phyloP scores from a whole-genome alignment of 1,140 invertebrate species.

The Trichomalopsis sarcophagae region DNA sequence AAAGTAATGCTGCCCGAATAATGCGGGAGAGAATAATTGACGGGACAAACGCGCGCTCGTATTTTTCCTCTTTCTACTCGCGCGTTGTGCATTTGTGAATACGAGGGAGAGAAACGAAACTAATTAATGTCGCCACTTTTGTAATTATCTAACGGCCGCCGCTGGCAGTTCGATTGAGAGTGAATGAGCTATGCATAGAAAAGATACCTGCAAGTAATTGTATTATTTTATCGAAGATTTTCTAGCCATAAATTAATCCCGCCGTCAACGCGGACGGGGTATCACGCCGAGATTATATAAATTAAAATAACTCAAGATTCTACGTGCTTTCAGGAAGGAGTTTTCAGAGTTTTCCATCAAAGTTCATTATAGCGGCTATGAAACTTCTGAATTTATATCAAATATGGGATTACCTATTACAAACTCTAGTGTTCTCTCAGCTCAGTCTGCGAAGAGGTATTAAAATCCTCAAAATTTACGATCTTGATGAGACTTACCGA shows the following conservation, averaged over 20 bases:
- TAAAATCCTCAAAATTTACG: constrained; percentile 36
- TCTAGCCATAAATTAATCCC: background rate
- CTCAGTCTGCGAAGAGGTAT: background rate
- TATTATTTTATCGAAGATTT: too few species aligned
- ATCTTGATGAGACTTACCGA: constrained; percentile 24
- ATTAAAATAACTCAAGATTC: background rate
- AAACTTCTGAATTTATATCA: background rate
- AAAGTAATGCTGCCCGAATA: background rate
- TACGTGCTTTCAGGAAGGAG: background rate
- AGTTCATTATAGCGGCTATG: background rate
- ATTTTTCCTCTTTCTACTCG: background rate
- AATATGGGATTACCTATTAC: background rate
- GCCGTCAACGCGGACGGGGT: background rate
- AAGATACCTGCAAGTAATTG: background rate
- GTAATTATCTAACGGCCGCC: background rate
- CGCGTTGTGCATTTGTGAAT: background rate
- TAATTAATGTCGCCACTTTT: constrained; percentile 41
- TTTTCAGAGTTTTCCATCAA: background rate
- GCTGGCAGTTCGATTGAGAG: background rate
- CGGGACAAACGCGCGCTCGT: constrained; percentile 27
- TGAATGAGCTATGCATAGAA: background rate
- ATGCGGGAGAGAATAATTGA: constrained; percentile 38
- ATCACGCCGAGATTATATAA: background rate
- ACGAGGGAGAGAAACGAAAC: background rate
- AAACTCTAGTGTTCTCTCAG: background rate